A percentile compares a stretch with the other conserved stretches of the same genome.
phyloP scores from a whole-genome alignment of 2,797 vertebrate species.

The Peromyscus aztecus region DNA sequence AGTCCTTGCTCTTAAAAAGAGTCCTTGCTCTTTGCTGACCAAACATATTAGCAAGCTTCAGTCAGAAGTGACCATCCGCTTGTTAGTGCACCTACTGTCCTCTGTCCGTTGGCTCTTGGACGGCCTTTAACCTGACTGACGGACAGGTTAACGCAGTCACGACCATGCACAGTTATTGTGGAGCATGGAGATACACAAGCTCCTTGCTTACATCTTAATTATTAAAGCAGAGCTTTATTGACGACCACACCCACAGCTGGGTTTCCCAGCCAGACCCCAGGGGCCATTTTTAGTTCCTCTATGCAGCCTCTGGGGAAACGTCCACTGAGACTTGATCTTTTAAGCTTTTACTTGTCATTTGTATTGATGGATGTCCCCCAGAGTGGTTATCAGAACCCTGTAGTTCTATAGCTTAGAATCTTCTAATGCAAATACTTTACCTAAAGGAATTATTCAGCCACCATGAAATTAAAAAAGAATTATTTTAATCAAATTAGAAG shows the following conservation, averaged over 20 bases:
- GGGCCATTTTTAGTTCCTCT: neutral
- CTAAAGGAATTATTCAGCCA: neutral
- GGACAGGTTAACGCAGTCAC: slow-evolving; percentile 19
- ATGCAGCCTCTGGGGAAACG: neutral
- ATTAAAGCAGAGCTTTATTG: slow-evolving; percentile 54
- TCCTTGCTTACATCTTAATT: slow-evolving; percentile 56
- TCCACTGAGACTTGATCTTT: neutral
- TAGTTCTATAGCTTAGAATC: neutral
- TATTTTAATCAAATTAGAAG: neutral
- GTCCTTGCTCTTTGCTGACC: neutral
- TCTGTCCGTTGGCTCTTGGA: neutral
- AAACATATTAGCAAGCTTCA: neutral
- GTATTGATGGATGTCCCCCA: neutral
- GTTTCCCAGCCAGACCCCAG: slow-evolving; percentile 26
- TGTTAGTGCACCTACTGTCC: neutral
- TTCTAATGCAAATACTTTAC: neutral
- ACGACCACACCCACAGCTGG: neutral
- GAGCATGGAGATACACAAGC: neutral
- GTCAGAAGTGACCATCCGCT: neutral
- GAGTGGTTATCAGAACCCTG: neutral
- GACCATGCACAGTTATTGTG: neutral
- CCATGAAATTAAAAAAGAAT: neutral
- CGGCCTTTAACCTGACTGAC: neutral
- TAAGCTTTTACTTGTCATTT: neutral
- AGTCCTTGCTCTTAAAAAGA: neutral